A percentile compares a stretch with the other conserved stretches of the same genome.
phyloP scores from a whole-genome alignment of 1,140 invertebrate genomes.

The Trissolcus basalis region DNA sequence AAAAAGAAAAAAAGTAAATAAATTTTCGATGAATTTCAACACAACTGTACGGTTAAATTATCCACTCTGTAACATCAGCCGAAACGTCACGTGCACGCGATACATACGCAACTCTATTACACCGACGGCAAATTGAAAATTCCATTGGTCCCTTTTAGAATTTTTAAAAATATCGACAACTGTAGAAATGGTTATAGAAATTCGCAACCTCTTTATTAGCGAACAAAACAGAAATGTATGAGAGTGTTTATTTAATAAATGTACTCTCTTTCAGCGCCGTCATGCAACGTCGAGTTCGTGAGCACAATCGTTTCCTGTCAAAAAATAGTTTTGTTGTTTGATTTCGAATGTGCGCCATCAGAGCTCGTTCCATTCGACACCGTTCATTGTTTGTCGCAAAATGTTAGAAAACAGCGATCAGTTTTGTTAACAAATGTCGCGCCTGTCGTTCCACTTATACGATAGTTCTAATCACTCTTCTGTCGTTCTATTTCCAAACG shows the following conservation, averaged over 20 bases:
- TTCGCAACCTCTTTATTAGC: constrained; percentile 10
- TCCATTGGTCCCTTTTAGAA: background rate
- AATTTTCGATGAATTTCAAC: too few species aligned
- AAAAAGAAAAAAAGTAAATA: too few species aligned
- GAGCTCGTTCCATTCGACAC: constrained; percentile 35
- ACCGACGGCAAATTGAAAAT: background rate
- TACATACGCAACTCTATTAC: constrained; percentile 2
- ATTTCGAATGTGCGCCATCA: constrained; percentile 43
- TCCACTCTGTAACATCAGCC: too few species aligned
- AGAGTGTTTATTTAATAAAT: constrained; percentile 50
- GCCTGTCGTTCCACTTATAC: background rate
- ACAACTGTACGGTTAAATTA: too few species aligned
- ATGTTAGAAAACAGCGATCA: constrained; percentile 35
- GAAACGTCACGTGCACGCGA: background rate
- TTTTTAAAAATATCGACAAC: constrained; percentile 2
- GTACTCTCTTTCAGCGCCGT: constrained; percentile 15
- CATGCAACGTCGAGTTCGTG: constrained; percentile 25
- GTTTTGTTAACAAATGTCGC: constrained; percentile 21
- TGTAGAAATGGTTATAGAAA: constrained; percentile 8
- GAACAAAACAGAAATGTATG: constrained; percentile 22
- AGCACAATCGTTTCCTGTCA: constrained; percentile 30
- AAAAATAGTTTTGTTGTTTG: constrained; percentile 39
- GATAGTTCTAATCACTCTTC: background rate
- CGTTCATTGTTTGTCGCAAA: constrained; percentile 41
- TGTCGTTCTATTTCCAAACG: too few species aligned